phyloP scores from a whole-genome alignment of 1,140 invertebrate genomes.

The Globodera ellingtonae region DNA sequence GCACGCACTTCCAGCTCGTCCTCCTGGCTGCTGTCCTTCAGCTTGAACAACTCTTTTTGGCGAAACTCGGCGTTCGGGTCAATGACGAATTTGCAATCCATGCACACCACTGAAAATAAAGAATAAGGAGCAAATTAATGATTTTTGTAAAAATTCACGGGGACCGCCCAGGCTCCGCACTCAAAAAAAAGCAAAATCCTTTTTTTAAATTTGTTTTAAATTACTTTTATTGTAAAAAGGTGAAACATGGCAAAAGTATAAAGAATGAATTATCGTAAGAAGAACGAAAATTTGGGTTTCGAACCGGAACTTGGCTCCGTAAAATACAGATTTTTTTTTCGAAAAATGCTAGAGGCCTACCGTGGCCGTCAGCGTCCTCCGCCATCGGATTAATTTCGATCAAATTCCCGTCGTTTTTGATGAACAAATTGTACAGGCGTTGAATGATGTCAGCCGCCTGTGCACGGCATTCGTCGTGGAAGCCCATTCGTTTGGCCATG shows the following conservation, averaged over 20 bases:
- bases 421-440: constrained; percentile 85
- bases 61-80: constrained; percentile 94
- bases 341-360: constrained; percentile 68
- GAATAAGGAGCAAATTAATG: not conserved
- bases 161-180: too few relatives aligned
- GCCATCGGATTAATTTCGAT: constrained; percentile 96
- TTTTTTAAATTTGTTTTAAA: too few relatives aligned
- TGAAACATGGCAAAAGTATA: too few relatives aligned
- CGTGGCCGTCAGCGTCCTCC: constrained; percentile 79
- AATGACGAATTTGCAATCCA: constrained; percentile 87
- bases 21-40: constrained; percentile 87
- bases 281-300: too few relatives aligned
- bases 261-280: too few relatives aligned
- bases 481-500: constrained; percentile 79
- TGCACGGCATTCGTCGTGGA: constrained; percentile 68
- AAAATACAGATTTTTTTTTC: constrained; percentile 27
- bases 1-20: constrained; percentile 91
- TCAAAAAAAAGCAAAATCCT: too few relatives aligned
- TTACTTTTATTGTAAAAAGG: too few relatives aligned
- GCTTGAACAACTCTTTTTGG: constrained; percentile 84
- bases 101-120: constrained; percentile 77
- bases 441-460: constrained; percentile 78
- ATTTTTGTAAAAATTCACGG: not conserved
- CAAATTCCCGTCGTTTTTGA: constrained; percentile 85
- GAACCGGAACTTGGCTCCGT: not conserved